Percentiles rank a stretch among this genome's conserved stretches.
These are phyloP conservation scores for Anthophora plumipes DNA, from an alignment of 2,888 invertebrate species.

Conservation along the genomic window DNA sequence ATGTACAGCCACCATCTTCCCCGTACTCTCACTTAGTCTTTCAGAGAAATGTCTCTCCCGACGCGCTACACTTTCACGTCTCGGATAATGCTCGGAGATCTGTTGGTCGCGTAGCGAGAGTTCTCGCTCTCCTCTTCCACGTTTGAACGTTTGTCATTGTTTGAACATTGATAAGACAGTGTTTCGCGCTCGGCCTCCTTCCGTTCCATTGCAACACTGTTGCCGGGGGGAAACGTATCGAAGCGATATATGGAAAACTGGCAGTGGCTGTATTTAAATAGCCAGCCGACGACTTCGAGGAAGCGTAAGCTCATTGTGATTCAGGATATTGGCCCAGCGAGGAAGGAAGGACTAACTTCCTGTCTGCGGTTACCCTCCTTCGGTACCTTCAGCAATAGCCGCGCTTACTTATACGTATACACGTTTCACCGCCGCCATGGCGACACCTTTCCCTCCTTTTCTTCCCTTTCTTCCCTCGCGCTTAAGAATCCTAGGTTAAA, in stretches of 20 bases:
- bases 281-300: conserved; percentile 74
- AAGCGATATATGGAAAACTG: conserved; percentile 52
- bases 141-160: conserved; percentile 29
- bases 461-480: conserved; percentile 4
- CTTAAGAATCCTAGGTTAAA: conserved; percentile 48
- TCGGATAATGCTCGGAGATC: neutral
- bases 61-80: conserved; percentile 17
- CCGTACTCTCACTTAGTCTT: neutral
- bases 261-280: conserved; percentile 77
- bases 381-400: conserved; percentile 49
- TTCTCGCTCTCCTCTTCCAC: neutral
- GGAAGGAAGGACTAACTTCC: conserved; percentile 77
- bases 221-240: conserved; percentile 27
- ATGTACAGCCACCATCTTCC: neutral
- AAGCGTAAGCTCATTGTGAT: conserved; percentile 79
- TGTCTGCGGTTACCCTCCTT: conserved; percentile 66
- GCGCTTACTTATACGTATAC: neutral
- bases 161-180: conserved; percentile 18
- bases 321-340: conserved; percentile 81
- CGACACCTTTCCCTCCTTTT: conserved; percentile 40
- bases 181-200: conserved; percentile 15
- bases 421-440: conserved; percentile 19
- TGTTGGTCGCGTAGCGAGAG: conserved; percentile 1
- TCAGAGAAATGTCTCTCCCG: neutral
- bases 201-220: neutral